Evolutionary conservation across 2,797 vertebrate genomes (phyloP).

Genomic region (Girardinus metallicus): DNA sequence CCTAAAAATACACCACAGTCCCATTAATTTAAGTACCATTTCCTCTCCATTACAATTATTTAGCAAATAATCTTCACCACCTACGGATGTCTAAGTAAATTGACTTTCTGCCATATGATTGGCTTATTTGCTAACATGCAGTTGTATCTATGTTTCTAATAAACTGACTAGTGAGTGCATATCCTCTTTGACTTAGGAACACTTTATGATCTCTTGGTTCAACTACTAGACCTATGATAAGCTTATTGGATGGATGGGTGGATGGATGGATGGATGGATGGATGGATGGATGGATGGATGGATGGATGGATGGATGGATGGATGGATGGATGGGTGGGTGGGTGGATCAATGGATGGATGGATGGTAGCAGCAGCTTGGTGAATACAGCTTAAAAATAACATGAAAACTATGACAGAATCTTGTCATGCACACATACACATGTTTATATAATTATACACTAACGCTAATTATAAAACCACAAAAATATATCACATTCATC

Average conservation of each 20-base stretch:
- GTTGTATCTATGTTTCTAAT: neutral
- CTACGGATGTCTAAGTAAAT: neutral
- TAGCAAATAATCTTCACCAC: neutral
- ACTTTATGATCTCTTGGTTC: neutral
- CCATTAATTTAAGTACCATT: neutral
- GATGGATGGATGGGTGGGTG: too few species aligned
- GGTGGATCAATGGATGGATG: neutral
- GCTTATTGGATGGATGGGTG: neutral
- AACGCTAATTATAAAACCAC: slow-evolving; percentile 72
- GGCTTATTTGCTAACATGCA: neutral
- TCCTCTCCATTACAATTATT: neutral
- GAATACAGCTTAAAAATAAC: neutral
- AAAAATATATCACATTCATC: slow-evolving; percentile 74
- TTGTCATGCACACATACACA: neutral
- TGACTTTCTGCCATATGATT: neutral
- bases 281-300: neutral
- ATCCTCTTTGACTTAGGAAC: neutral
- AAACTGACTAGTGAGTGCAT: neutral
- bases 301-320: neutral
- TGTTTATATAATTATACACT: slow-evolving; percentile 59
- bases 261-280: too few species aligned
- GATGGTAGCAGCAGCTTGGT: neutral
- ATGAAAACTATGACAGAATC: neutral
- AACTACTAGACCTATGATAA: neutral
- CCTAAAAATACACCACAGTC: neutral